These are phyloP conservation scores for Tigriopus californicus DNA, from an alignment of 2,888 invertebrate genomes.

Conservation along the genomic window DNA sequence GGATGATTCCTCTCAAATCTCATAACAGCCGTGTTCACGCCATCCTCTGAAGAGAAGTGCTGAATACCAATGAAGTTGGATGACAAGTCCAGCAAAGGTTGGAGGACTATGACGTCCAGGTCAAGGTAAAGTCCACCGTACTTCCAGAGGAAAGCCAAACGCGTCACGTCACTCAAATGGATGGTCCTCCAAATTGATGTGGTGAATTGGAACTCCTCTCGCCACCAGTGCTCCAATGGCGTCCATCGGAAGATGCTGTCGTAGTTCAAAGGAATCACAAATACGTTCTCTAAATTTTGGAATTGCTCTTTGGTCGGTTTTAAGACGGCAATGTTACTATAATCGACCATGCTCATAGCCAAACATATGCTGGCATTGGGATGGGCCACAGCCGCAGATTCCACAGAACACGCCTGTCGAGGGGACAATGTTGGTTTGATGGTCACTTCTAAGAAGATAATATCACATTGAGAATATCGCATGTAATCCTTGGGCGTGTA, in stretches of 20 bases:
- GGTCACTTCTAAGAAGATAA: no score
- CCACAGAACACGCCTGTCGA: slow-evolving; percentile 1
- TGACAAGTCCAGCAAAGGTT: neutral
- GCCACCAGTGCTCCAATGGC: neutral
- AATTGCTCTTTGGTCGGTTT: neutral
- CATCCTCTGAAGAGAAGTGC: no score
- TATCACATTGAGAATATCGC: no score
- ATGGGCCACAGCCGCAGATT: neutral
- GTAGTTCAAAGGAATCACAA: neutral
- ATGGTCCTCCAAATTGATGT: neutral
- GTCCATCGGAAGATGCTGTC: neutral
- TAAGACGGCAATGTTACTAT: neutral
- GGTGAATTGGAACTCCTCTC: neutral
- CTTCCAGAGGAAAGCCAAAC: neutral
- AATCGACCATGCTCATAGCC: neutral
- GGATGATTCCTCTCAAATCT: no score
- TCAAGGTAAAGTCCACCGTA: neutral
- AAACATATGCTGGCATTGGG: neutral
- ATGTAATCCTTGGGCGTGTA: no score
- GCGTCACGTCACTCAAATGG: slow-evolving; percentile 3
- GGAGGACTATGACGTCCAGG: slow-evolving; percentile 3
- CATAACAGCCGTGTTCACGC: no score
- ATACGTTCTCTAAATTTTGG: neutral
- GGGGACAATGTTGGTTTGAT: no score
- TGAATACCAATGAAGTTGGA: no score